Evolutionary conservation across 2,797 vertebrate genomes (phyloP).

Genomic region (Manis javanica): DNA sequence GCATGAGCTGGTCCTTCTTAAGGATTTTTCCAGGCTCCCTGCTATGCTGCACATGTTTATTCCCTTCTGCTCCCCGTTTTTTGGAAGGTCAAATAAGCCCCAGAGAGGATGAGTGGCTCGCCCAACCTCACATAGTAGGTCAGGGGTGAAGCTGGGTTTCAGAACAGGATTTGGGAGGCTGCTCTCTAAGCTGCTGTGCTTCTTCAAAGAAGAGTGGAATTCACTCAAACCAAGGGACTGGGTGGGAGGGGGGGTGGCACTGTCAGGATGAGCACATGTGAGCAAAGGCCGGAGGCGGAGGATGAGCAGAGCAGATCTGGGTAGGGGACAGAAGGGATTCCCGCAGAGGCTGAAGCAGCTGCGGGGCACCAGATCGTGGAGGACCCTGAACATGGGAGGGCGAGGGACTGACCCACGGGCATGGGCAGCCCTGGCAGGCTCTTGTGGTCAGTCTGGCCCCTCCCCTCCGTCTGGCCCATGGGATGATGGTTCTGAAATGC

Average conservation of each 20-base stretch:
- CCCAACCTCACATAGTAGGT: neutral
- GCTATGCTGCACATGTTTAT: neutral
- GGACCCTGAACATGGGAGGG: fast-evolving
- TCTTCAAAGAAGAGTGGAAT: neutral
- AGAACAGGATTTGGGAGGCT: neutral
- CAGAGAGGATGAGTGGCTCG: neutral
- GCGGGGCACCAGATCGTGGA: neutral
- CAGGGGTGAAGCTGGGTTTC: neutral
- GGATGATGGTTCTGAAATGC: neutral
- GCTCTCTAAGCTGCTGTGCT: neutral
- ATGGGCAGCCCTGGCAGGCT: fast-evolving
- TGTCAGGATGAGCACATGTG: no score
- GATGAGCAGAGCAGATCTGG: neutral
- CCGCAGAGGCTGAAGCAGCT: neutral
- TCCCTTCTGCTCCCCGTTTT: neutral
- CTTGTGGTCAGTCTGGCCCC: no score
- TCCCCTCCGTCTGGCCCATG: neutral
- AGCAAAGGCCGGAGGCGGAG: neutral
- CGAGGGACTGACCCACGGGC: neutral
- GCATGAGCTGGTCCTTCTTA: neutral
- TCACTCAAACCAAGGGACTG: neutral
- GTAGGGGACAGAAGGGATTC: neutral
- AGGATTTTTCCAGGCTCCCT: neutral
- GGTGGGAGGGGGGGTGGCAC: no score
- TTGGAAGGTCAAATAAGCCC: neutral